phyloP scores from a whole-genome alignment of 2,888 invertebrate genomes.

The Spodoptera littoralis region DNA sequence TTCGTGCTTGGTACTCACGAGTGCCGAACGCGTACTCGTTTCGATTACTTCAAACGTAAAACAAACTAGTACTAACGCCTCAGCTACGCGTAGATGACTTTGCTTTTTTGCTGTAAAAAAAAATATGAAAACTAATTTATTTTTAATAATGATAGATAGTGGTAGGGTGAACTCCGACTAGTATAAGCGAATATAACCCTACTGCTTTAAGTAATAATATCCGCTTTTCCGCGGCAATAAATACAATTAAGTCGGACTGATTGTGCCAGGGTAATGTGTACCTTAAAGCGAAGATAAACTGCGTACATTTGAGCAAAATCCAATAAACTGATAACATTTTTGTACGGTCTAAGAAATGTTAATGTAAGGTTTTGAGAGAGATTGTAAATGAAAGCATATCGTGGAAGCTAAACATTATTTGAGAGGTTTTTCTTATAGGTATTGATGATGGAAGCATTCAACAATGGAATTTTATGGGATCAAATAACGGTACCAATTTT shows the following conservation, averaged over 20 bases:
- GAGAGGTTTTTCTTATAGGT: too few species aligned
- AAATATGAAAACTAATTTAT: constrained; percentile 2
- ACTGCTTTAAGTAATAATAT: constrained; percentile 4
- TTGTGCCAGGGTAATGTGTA: constrained; percentile 22
- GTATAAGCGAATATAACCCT: neutral
- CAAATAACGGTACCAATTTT: too few species aligned
- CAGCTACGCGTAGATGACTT: neutral
- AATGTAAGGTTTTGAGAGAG: constrained; percentile 19
- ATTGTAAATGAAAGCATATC: constrained; percentile 28
- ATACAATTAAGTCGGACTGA: constrained; percentile 14
- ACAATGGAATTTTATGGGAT: too few species aligned
- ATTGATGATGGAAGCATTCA: too few species aligned
- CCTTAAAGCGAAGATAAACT: constrained; percentile 13
- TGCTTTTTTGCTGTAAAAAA: neutral
- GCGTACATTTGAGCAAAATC: constrained; percentile 40
- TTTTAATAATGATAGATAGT: neutral
- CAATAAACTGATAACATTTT: constrained; percentile 4
- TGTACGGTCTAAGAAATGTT: constrained; percentile 10
- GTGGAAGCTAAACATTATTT: neutral
- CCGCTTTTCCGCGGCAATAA: neutral
- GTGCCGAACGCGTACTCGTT: too few species aligned
- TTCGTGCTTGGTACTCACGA: too few species aligned
- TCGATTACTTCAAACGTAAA: too few species aligned
- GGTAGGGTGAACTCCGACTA: neutral
- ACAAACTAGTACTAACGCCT: neutral